Percentiles rank a stretch among this genome's conserved stretches.
Conservation (phyloP, 2,797 vertebrate species). For the Margarornis squamiger region DNA sequence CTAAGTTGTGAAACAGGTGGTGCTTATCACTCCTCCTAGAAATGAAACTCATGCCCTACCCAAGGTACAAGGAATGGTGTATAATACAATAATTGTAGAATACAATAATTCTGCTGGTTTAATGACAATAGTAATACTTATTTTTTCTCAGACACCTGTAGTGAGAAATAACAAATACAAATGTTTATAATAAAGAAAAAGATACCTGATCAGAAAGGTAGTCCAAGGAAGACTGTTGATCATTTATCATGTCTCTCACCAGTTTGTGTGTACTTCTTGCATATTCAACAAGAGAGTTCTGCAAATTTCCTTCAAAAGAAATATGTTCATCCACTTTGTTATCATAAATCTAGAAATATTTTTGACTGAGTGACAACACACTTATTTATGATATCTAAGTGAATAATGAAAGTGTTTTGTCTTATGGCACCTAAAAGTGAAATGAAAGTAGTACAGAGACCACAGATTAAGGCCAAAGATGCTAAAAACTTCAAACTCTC, state of each 20-base stretch:
- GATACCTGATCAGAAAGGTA: constrained; percentile 87
- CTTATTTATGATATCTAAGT: background rate
- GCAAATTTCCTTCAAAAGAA: constrained; percentile 84
- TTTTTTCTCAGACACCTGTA: background rate
- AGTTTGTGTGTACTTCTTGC: constrained; percentile 88
- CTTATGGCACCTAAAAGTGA: background rate
- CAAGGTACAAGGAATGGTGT: background rate
- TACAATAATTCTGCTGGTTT: background rate
- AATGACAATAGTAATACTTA: background rate
- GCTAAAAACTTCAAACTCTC: background rate
- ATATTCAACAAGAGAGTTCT: constrained; percentile 87
- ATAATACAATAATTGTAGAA: too few relatives aligned
- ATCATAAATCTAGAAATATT: background rate
- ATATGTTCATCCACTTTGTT: background rate
- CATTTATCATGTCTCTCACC: constrained; percentile 89
- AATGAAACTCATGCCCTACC: background rate
- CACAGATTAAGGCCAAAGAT: background rate
- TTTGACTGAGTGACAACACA: background rate
- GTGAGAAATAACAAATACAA: background rate
- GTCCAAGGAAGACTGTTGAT: constrained; percentile 88
- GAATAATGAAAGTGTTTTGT: background rate
- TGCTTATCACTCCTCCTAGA: accelerated
- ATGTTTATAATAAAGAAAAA: background rate
- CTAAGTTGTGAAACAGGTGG: background rate
- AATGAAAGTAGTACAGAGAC: background rate